phyloP scores from a whole-genome alignment of 2,113 vertebrate genomes.

The Neodon shergylaensis region DNA sequence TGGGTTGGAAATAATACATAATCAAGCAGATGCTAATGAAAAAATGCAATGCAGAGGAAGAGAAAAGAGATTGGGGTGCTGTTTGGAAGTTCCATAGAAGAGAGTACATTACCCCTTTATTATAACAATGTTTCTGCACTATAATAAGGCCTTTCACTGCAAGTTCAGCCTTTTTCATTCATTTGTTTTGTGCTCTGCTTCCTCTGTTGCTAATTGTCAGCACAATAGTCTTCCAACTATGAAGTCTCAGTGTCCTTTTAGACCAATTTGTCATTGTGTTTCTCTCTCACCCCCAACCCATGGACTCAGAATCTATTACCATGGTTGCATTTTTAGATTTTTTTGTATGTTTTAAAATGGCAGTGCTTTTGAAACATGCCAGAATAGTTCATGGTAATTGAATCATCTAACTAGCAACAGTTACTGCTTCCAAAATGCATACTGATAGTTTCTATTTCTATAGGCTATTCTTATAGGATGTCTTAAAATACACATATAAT shows the following conservation, averaged over 20 bases:
- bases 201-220: constrained; percentile 81
- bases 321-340: constrained; percentile 80
- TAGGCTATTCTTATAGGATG: constrained; percentile 33
- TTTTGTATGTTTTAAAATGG: constrained; percentile 77
- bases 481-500: constrained; percentile 25
- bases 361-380: constrained; percentile 74
- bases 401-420: constrained; percentile 70
- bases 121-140: constrained; percentile 77
- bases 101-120: constrained; percentile 78
- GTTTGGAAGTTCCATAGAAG: constrained; percentile 71
- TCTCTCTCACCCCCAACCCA: constrained; percentile 73
- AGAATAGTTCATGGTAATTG: constrained; percentile 77
- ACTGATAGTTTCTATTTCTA: constrained; percentile 51
- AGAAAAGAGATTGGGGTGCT: constrained; percentile 68
- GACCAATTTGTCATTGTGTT: constrained; percentile 82
- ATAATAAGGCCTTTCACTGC: constrained; percentile 80
- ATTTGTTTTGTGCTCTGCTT: constrained; percentile 81
- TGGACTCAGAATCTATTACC: constrained; percentile 74
- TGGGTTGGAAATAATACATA: constrained; percentile 63
- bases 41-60: constrained; percentile 67
- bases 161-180: constrained; percentile 81
- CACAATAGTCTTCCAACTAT: constrained; percentile 79
- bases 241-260: constrained; percentile 79
- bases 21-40: constrained; percentile 76
- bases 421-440: constrained; percentile 65